Evolutionary conservation across 2,797 vertebrate species (phyloP).

Genomic region (Xyrichtys novacula): DNA sequence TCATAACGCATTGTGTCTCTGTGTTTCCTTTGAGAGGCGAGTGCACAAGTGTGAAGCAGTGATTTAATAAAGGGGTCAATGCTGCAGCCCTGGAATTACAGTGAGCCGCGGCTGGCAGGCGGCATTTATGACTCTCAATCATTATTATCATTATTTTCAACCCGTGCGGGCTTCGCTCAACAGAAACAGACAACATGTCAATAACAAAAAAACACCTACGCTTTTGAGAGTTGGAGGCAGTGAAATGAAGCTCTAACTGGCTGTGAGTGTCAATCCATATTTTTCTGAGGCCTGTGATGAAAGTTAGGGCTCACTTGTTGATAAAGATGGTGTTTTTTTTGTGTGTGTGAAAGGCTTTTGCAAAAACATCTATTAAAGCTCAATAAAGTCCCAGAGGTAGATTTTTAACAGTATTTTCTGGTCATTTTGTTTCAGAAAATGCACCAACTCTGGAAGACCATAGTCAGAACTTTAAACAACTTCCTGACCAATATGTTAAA

Average conservation of each 20-base stretch:
- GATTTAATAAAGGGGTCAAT: conserved; percentile 28
- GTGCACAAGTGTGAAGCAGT: conserved; percentile 6
- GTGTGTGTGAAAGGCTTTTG: neutral
- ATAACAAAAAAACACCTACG: neutral
- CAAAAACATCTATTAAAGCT: too few species aligned
- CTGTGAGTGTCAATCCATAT: neutral
- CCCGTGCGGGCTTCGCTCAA: neutral
- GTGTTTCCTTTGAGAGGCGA: conserved; percentile 1
- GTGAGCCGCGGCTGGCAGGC: conserved; percentile 1
- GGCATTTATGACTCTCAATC: conserved; percentile 31
- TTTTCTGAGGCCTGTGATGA: neutral
- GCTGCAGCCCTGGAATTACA: conserved; percentile 11
- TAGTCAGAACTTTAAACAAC: too few species aligned
- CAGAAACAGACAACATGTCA: conserved; percentile 4
- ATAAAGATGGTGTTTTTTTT: neutral
- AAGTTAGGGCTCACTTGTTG: too few species aligned
- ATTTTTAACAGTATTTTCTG: too few species aligned
- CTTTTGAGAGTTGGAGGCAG: neutral
- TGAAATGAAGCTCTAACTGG: neutral
- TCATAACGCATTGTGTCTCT: neutral
- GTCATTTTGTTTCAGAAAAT: too few species aligned
- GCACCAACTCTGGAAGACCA: too few species aligned
- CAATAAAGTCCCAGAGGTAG: too few species aligned
- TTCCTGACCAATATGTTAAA: too few species aligned
- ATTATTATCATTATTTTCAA: conserved; percentile 20